Evolutionary conservation across 2,113 vertebrate species (phyloP).

Genomic region (Larimichthys crocea): DNA sequence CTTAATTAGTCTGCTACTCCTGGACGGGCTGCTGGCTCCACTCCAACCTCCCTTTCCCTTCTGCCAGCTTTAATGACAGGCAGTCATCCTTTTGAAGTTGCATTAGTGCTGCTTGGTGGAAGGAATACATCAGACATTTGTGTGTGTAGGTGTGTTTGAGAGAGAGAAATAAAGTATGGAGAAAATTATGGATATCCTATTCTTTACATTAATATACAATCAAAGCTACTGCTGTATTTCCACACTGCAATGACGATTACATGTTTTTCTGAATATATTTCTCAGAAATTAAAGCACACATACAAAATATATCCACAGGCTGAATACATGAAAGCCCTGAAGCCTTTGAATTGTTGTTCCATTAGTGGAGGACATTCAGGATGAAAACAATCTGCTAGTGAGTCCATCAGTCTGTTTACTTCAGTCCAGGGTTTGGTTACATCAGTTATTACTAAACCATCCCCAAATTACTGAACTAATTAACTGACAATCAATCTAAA

Average conservation of each 20-base stretch:
- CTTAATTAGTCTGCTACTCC: slow-evolving; percentile 25
- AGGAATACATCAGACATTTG: not conserved
- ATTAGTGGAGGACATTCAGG: not conserved
- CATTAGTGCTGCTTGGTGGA: slow-evolving; percentile 10
- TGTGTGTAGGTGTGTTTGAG: not conserved
- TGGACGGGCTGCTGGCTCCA: not conserved
- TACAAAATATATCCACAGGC: not conserved
- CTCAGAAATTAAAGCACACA: not conserved
- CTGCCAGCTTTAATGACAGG: not conserved
- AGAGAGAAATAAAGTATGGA: not conserved
- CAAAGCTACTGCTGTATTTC: not conserved
- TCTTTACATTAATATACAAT: not conserved
- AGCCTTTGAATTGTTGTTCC: not conserved
- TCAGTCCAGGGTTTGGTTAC: no score
- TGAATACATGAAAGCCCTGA: not conserved
- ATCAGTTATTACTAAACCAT: no score
- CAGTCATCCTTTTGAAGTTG: slow-evolving; percentile 20
- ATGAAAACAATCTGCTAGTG: not conserved
- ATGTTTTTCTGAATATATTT: not conserved
- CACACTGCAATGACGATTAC: not conserved
- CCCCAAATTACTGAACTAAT: no score
- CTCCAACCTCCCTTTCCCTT: not conserved
- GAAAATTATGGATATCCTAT: not conserved
- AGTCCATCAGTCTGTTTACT: not conserved
- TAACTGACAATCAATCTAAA: no score